Conservation (phyloP, 2,797 vertebrate genomes). For the Oryzias sinensis region DNA sequence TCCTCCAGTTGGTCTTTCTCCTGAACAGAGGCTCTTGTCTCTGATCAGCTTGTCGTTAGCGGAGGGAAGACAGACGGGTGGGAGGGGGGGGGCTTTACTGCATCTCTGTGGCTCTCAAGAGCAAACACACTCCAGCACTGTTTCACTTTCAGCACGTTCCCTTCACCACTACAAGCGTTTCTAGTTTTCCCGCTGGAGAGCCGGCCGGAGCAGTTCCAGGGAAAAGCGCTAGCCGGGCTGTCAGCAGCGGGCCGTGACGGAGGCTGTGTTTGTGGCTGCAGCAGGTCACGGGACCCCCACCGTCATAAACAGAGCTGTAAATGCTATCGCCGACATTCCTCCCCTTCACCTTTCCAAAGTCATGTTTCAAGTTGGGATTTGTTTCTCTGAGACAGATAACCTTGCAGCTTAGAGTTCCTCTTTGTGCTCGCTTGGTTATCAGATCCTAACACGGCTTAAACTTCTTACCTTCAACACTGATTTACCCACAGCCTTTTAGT, state of each 20-base stretch:
- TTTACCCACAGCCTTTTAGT: background rate
- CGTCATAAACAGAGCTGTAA: slow-evolving; percentile 46
- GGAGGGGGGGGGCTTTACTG: slow-evolving; percentile 58
- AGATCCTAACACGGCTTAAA: background rate
- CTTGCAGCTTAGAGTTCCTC: background rate
- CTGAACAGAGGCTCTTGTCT: slow-evolving; percentile 51
- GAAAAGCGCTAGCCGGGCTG: background rate
- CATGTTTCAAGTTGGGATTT: background rate
- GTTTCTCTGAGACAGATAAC: too few relatives aligned
- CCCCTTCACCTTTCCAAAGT: background rate
- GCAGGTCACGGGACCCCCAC: slow-evolving; percentile 29
- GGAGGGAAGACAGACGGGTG: slow-evolving; percentile 48
- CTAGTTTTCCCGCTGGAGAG: slow-evolving; percentile 5
- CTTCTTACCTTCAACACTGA: slow-evolving; percentile 35
- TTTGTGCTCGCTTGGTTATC: background rate
- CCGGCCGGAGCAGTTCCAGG: slow-evolving; percentile 9
- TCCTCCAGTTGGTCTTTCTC: slow-evolving; percentile 55
- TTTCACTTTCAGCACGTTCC: background rate
- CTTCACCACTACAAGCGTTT: background rate
- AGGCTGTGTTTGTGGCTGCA: slow-evolving; percentile 14
- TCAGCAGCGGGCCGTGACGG: slow-evolving; percentile 11
- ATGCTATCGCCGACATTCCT: slow-evolving; percentile 20
- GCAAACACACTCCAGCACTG: slow-evolving; percentile 25
- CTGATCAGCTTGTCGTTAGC: slow-evolving; percentile 40
- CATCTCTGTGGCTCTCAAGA: slow-evolving; percentile 37